Percentiles rank a stretch among this genome's conserved stretches.
These are phyloP conservation scores for Corythornis vintsioides DNA, from an alignment of 2,113 vertebrate species.

Conservation along the genomic window DNA sequence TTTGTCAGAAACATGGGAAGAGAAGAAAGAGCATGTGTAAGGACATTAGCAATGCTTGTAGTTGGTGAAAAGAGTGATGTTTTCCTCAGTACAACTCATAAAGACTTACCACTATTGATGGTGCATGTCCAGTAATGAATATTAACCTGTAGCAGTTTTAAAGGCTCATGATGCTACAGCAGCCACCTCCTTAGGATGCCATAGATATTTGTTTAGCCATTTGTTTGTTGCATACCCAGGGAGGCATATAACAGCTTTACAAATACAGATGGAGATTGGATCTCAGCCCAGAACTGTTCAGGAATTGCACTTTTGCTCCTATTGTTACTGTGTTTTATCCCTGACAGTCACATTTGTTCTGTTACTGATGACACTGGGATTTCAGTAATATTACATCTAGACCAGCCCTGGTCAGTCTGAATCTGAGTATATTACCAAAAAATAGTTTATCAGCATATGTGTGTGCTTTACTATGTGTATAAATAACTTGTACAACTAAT, in stretches of 20 bases:
- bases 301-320: neutral
- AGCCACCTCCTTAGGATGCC: conserved; percentile 19
- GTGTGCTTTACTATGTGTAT: neutral
- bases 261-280: conserved; percentile 44
- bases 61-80: neutral
- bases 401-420: neutral
- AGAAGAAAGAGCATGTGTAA: neutral
- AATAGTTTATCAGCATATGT: neutral
- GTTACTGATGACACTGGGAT: neutral
- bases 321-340: neutral
- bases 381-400: neutral
- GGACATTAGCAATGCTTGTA: neutral
- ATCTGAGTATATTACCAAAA: neutral
- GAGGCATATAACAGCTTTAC: neutral
- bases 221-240: neutral
- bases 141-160: neutral
- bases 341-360: neutral
- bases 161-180: neutral
- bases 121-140: neutral
- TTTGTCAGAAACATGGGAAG: neutral
- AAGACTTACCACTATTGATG: neutral
- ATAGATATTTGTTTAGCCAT: neutral
- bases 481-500: neutral
- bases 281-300: conserved; percentile 41
- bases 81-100: neutral